Conservation (phyloP, 2,888 invertebrate species). For the Autographa pulchrina region DNA sequence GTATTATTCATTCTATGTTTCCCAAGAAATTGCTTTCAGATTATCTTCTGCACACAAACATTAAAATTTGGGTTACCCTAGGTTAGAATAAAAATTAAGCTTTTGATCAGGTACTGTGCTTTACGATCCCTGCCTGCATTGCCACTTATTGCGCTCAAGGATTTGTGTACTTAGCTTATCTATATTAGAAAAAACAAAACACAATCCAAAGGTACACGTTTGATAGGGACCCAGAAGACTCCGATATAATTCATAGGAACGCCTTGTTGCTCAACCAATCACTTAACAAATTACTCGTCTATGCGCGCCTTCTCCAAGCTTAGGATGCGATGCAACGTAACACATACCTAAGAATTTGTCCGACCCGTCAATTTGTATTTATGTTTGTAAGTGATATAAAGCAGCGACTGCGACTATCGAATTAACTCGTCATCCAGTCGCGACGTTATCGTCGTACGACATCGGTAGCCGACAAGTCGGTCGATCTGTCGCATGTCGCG, state of each 20-base stretch:
- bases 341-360: conserved; percentile 66
- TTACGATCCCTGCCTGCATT: too few species aligned
- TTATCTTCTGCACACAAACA: too few species aligned
- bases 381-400: conserved; percentile 72
- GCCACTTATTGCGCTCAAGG: too few species aligned
- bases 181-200: not conserved
- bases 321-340: conserved; percentile 49
- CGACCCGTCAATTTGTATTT: conserved; percentile 73
- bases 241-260: conserved; percentile 25
- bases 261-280: conserved; percentile 45
- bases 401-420: conserved; percentile 78
- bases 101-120: too few species aligned
- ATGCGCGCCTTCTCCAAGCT: conserved; percentile 33
- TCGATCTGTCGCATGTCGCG: conserved; percentile 71
- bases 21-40: too few species aligned
- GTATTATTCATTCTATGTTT: too few species aligned
- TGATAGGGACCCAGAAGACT: conserved; percentile 12
- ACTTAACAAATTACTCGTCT: conserved; percentile 49
- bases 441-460: conserved; percentile 78
- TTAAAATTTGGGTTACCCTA: too few species aligned
- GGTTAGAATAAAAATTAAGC: too few species aligned
- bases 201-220: conserved; percentile 9
- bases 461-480: conserved; percentile 76
- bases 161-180: too few species aligned
- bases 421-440: conserved; percentile 81